These are phyloP conservation scores for Sclerodermus sp. DNA, from an alignment of 2,888 invertebrate genomes.

Conservation along the genomic window DNA sequence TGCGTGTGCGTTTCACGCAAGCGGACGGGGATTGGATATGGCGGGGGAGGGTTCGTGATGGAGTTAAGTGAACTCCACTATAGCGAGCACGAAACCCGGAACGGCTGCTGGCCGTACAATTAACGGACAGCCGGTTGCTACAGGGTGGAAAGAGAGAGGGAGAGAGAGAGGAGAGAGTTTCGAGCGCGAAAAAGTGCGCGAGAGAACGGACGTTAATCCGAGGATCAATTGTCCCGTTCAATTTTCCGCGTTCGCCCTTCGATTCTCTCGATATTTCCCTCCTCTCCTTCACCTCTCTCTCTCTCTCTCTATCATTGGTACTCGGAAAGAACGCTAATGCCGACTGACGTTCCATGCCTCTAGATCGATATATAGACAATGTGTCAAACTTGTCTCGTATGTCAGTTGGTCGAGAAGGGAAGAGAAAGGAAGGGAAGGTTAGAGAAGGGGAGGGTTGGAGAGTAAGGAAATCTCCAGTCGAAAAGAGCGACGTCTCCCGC, in stretches of 20 bases:
- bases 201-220: neutral
- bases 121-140: conserved; percentile 1
- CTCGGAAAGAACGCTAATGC: no score
- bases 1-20: no score
- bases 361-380: no score
- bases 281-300: no score
- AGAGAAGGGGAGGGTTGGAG: conserved; percentile 3
- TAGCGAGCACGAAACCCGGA: no score
- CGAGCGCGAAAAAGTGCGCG: neutral
- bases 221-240: conserved; percentile 10
- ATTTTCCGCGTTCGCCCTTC: neutral
- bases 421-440: neutral
- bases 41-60: no score
- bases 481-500: neutral
- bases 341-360: no score
- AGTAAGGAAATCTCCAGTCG: neutral
- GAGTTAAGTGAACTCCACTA: no score
- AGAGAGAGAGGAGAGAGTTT: neutral
- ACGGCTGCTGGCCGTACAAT: conserved; percentile 3
- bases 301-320: no score
- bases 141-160: neutral
- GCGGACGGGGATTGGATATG: no score
- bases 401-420: conserved; percentile 1
- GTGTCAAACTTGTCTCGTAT: no score
- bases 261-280: no score